These are phyloP conservation scores for Sebastes matsubarae DNA, from an alignment of 2,797 vertebrate species.

Conservation along the genomic window DNA sequence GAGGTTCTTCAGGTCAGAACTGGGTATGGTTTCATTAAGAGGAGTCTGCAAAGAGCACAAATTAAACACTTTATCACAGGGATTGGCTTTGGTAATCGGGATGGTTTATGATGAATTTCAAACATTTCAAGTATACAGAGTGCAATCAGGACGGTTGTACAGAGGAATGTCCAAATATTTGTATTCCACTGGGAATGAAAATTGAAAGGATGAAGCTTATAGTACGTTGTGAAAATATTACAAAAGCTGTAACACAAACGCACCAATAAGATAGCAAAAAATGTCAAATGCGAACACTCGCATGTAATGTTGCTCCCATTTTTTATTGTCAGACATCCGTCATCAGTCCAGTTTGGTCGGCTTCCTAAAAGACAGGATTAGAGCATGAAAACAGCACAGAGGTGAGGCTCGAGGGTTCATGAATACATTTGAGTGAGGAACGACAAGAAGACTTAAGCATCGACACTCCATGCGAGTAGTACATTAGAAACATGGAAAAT, in stretches of 20 bases:
- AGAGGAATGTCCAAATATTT: not conserved
- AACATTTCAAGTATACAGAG: not conserved
- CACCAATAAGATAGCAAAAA: slow-evolving; percentile 81
- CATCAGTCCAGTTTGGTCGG: slow-evolving; percentile 64
- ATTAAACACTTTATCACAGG: not conserved
- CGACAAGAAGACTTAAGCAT: not conserved
- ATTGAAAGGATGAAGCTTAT: not conserved
- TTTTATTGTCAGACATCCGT: slow-evolving; percentile 57
- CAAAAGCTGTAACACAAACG: slow-evolving; percentile 4
- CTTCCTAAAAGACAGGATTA: slow-evolving; percentile 47
- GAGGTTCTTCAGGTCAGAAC: slow-evolving; percentile 61
- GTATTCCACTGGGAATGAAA: not conserved
- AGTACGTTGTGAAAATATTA: not conserved
- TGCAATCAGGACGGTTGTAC: not conserved
- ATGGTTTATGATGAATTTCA: not conserved
- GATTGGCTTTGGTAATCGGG: not conserved
- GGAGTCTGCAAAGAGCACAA: slow-evolving; percentile 48
- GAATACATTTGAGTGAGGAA: not conserved
- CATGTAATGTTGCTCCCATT: slow-evolving; percentile 26
- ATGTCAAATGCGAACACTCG: slow-evolving; percentile 77
- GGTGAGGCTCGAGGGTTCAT: not conserved
- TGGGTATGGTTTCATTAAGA: slow-evolving; percentile 32
- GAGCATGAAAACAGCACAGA: not conserved
- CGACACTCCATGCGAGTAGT: not conserved
- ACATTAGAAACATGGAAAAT: not conserved